Percentiles rank a stretch among this genome's conserved stretches.
phyloP scores from a whole-genome alignment of 2,113 vertebrate species.

The Ornithorhynchus anatinus region DNA sequence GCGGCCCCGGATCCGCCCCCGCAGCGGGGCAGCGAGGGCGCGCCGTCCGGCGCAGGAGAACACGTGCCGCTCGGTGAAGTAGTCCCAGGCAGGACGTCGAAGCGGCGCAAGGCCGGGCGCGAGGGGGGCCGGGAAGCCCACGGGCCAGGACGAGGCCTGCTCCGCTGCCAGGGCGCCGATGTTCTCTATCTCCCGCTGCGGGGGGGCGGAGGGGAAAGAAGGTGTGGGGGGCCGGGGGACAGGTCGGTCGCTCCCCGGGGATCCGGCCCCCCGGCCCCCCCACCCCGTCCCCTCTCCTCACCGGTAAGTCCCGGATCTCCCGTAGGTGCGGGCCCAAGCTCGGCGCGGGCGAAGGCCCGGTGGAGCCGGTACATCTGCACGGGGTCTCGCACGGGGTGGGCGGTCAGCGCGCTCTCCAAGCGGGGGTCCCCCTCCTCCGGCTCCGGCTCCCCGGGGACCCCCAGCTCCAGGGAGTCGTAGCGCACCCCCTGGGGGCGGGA shows the following conservation, averaged over 20 bases:
- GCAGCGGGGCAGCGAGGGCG: slow-evolving; percentile 90
- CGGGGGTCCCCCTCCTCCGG: slow-evolving; percentile 75
- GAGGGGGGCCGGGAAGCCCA: slow-evolving; percentile 89
- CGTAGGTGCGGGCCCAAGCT: slow-evolving; percentile 91
- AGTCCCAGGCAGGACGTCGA: slow-evolving; percentile 96
- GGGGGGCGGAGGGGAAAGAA: background rate
- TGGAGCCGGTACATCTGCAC: slow-evolving; percentile 95
- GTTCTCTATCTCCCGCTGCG: slow-evolving; percentile 91
- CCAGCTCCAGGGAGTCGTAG: slow-evolving; percentile 87
- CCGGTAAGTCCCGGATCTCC: slow-evolving; percentile 94
- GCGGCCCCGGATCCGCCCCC: slow-evolving; percentile 77
- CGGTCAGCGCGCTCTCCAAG: slow-evolving; percentile 83
- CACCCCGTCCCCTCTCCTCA: slow-evolving; percentile 51
- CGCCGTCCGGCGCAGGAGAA: slow-evolving; percentile 86
- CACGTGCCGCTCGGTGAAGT: slow-evolving; percentile 92
- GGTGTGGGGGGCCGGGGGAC: background rate
- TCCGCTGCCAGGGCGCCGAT: slow-evolving; percentile 85
- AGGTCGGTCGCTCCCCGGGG: background rate
- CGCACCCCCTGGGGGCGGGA: slow-evolving; percentile 76
- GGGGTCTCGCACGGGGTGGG: slow-evolving; percentile 89
- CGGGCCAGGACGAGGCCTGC: slow-evolving; percentile 79
- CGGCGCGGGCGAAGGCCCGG: slow-evolving; percentile 87
- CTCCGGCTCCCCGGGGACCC: slow-evolving; percentile 76
- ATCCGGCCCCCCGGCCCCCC: background rate
- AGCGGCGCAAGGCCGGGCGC: slow-evolving; percentile 87